phyloP scores from a whole-genome alignment of 53 echinoderm and acorn worm species.

The Zoroaster sp. region DNA sequence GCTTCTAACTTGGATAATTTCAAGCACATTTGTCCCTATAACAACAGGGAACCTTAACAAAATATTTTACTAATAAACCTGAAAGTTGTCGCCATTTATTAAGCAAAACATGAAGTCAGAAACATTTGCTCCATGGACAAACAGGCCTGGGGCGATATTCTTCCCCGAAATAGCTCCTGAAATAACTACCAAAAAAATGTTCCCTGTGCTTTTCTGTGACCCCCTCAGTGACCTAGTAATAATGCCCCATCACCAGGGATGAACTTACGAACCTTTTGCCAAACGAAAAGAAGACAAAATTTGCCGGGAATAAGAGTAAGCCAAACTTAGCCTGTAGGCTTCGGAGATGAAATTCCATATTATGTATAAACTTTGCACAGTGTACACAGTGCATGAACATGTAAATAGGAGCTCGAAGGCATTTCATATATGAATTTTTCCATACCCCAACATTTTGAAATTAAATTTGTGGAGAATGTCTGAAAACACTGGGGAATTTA shows the following conservation, averaged over 20 bases:
- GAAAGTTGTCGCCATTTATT: conserved; percentile 13
- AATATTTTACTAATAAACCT: conserved; percentile 20
- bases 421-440: conserved; percentile 43
- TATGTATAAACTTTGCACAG: conserved; percentile 48
- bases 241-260: conserved; percentile 49
- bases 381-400: conserved; percentile 58
- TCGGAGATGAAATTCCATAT: conserved; percentile 51
- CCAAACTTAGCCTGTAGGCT: conserved; percentile 32
- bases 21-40: background rate
- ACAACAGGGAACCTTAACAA: conserved; percentile 6
- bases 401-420: conserved; percentile 51
- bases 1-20: background rate
- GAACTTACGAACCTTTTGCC: conserved; percentile 35
- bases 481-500: conserved; percentile 17
- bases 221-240: conserved; percentile 42
- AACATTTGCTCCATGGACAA: conserved; percentile 43
- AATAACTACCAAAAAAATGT: conserved; percentile 49
- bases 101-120: conserved; percentile 45
- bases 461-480: conserved; percentile 55
- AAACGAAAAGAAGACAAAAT: background rate
- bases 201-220: conserved; percentile 4
- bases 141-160: conserved; percentile 21
- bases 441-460: conserved; percentile 44
- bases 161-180: conserved; percentile 37
- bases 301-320: conserved; percentile 36